Conservation (phyloP, 2,888 invertebrate species). For the Anodontia alba region DNA sequence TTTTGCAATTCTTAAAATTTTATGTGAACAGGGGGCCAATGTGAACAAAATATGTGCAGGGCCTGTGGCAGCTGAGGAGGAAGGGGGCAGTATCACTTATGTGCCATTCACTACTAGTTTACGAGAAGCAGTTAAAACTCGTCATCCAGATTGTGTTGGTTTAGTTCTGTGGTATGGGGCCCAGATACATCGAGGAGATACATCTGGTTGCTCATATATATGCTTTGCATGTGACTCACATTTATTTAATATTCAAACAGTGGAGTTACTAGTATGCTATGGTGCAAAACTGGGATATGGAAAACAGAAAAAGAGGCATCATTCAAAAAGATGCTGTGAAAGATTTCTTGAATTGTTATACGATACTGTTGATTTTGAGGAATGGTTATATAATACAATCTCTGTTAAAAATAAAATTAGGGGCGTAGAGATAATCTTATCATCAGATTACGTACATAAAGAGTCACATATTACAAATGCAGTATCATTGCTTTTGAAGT, state of each 20-base stretch:
- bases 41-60: slow-evolving; percentile 32
- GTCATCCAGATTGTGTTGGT: slow-evolving; percentile 18
- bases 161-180: slow-evolving; percentile 18
- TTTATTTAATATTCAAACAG: neutral
- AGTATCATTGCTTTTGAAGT: neutral
- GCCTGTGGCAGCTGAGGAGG: slow-evolving; percentile 35
- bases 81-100: slow-evolving; percentile 39
- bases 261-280: neutral
- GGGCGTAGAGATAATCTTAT: neutral
- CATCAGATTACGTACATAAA: slow-evolving; percentile 1
- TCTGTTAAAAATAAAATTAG: neutral
- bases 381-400: slow-evolving; percentile 1
- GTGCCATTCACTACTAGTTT: slow-evolving; percentile 16
- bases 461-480: neutral
- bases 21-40: slow-evolving; percentile 38
- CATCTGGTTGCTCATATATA: slow-evolving; percentile 22
- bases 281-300: neutral
- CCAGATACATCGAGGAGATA: slow-evolving; percentile 17
- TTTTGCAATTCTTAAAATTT: slow-evolving; percentile 18
- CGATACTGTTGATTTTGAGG: slow-evolving; percentile 4
- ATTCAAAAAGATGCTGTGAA: slow-evolving; percentile 21
- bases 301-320: neutral
- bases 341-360: neutral
- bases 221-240: slow-evolving; percentile 29
- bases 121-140: slow-evolving; percentile 18